phyloP scores from a whole-genome alignment of 2,888 invertebrate species.

The Drosophila anomalipes region DNA sequence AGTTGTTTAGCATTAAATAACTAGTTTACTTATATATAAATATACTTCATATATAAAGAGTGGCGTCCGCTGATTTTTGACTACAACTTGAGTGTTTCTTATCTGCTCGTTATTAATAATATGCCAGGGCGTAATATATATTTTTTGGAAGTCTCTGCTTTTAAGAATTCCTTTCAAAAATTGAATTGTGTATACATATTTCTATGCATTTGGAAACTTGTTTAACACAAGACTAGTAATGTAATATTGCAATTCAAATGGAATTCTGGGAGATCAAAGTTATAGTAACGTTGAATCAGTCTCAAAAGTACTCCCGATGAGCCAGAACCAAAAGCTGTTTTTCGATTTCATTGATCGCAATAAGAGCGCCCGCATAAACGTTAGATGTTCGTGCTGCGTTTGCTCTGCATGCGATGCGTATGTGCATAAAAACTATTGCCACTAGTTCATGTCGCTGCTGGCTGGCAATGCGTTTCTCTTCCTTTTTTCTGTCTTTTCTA shows the following conservation, averaged over 20 bases:
- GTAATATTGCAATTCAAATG: too few relatives aligned
- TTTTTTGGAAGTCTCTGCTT: too few relatives aligned
- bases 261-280: too few relatives aligned
- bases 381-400: not conserved
- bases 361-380: conserved; percentile 14
- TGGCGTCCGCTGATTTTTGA: not conserved
- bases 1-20: not conserved
- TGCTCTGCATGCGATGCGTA: conserved; percentile 57
- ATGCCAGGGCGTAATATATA: not conserved
- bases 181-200: too few relatives aligned
- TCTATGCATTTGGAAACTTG: too few relatives aligned
- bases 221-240: too few relatives aligned
- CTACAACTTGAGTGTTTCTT: not conserved
- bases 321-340: too few relatives aligned
- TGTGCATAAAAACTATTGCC: conserved; percentile 46
- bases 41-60: not conserved
- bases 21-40: not conserved
- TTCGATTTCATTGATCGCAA: not conserved
- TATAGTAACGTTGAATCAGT: not conserved
- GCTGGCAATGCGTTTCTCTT: conserved; percentile 11
- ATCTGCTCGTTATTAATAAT: not conserved
- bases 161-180: too few relatives aligned
- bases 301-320: not conserved
- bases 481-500: conserved; percentile 9
- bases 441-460: conserved; percentile 39